Evolutionary conservation across 2,113 vertebrate genomes (phyloP).

Genomic region (Stegostoma tigrinum): DNA sequence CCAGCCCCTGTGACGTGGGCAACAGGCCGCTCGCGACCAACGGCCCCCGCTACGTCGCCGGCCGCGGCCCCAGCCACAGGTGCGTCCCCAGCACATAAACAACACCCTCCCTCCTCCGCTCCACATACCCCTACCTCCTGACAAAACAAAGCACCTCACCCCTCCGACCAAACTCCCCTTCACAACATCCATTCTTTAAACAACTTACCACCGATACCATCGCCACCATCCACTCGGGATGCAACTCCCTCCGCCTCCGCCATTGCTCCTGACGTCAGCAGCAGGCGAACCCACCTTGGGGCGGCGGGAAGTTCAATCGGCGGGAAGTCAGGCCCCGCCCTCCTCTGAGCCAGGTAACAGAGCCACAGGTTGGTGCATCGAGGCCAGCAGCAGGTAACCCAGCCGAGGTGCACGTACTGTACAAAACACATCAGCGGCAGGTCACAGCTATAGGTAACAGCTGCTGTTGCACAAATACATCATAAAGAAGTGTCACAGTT

Average conservation of each 20-base stretch:
- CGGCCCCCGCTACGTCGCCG: background rate
- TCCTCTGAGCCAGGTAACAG: background rate
- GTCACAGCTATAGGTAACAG: background rate
- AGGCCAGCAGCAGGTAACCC: conserved; percentile 14
- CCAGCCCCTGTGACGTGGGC: background rate
- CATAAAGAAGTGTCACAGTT: background rate
- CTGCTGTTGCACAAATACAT: background rate
- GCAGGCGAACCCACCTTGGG: conserved; percentile 27
- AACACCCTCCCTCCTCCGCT: background rate
- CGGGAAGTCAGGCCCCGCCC: conserved; percentile 23
- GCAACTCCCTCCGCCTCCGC: conserved; percentile 33
- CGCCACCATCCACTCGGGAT: conserved; percentile 31
- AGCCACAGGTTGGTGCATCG: background rate
- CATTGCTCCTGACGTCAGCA: conserved; percentile 36
- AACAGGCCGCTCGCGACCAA: background rate
- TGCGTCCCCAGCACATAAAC: background rate
- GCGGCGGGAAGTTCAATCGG: conserved; percentile 30
- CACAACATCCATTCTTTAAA: background rate
- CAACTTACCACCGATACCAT: background rate
- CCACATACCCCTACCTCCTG: background rate
- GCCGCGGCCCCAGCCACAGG: background rate
- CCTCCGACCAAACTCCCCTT: background rate
- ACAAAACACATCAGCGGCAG: background rate
- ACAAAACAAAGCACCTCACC: background rate
- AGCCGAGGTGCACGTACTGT: background rate